A percentile compares a stretch with the other conserved stretches of the same genome.
These are phyloP conservation scores for Panonychus citri DNA, from an alignment of 1,140 invertebrate genomes.

Conservation along the genomic window DNA sequence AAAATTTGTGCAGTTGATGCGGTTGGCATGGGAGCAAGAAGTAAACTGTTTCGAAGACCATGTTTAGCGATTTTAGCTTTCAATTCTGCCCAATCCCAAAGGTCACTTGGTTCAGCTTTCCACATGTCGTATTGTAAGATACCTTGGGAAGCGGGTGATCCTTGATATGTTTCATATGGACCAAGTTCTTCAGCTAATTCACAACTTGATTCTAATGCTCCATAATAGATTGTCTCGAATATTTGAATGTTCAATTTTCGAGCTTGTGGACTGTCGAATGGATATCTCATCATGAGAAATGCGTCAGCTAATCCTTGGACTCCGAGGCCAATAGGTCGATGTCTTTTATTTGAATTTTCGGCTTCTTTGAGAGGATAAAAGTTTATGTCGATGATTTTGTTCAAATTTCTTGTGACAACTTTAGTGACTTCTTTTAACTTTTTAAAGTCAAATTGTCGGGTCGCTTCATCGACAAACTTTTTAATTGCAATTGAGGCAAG, in stretches of 20 bases:
- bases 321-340: slow-evolving; percentile 87
- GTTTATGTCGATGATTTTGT: slow-evolving; percentile 93
- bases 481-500: slow-evolving; percentile 93
- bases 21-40: slow-evolving; percentile 95
- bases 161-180: slow-evolving; percentile 69
- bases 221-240: slow-evolving; percentile 95
- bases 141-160: slow-evolving; percentile 77
- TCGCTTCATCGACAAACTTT: slow-evolving; percentile 55
- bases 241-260: slow-evolving; percentile 75
- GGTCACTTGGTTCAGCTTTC: slow-evolving; percentile 57
- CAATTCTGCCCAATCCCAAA: slow-evolving; percentile 70
- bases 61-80: slow-evolving; percentile 66
- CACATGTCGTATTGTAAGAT: slow-evolving; percentile 98
- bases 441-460: slow-evolving; percentile 58
- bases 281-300: slow-evolving; percentile 77
- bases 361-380: slow-evolving; percentile 79
- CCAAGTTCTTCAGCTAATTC: slow-evolving; percentile 71
- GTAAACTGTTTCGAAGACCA: slow-evolving; percentile 78
- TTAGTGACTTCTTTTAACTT: slow-evolving; percentile 71
- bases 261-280: slow-evolving; percentile 59
- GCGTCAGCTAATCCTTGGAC: slow-evolving; percentile 90
- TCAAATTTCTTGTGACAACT: slow-evolving; percentile 71
- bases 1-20: slow-evolving; percentile 97
- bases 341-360: slow-evolving; percentile 58
- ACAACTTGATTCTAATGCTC: slow-evolving; percentile 84